Evolutionary conservation across 2,797 vertebrate genomes (phyloP).

Genomic region (Poeciliopsis paucimaculata): DNA sequence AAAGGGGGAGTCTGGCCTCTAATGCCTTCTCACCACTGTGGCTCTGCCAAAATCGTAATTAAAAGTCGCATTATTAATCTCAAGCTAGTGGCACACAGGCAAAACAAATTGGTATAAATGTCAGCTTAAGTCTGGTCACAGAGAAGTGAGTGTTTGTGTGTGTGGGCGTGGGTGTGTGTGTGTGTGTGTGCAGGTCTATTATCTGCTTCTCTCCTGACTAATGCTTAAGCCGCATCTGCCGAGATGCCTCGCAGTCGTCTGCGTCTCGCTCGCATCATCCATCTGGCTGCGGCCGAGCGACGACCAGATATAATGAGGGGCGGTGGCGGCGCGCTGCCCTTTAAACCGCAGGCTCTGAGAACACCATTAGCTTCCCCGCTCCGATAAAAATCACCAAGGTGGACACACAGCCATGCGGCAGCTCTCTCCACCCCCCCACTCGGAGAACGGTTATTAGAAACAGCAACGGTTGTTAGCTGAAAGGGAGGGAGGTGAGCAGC

Average conservation of each 20-base stretch:
- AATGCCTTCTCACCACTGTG: slow-evolving; percentile 50
- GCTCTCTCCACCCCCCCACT: background rate
- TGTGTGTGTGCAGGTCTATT: slow-evolving; percentile 52
- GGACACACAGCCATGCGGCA: slow-evolving; percentile 20
- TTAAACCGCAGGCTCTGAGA: slow-evolving; percentile 41
- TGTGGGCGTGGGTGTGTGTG: slow-evolving; percentile 12
- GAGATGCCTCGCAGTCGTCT: slow-evolving; percentile 56
- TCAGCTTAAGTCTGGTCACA: slow-evolving; percentile 48
- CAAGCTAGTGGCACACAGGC: slow-evolving; percentile 66
- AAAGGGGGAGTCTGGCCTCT: slow-evolving; percentile 56
- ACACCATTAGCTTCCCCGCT: slow-evolving; percentile 33
- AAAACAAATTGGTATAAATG: slow-evolving; percentile 69
- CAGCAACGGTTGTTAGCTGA: slow-evolving; percentile 39
- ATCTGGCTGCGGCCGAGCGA: slow-evolving; percentile 53
- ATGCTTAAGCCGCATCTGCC: slow-evolving; percentile 60
- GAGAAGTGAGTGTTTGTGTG: slow-evolving; percentile 19
- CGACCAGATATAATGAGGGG: slow-evolving; percentile 41
- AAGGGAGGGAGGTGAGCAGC: slow-evolving; percentile 43
- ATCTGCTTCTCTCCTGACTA: slow-evolving; percentile 67
- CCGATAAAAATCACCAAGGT: slow-evolving; percentile 34
- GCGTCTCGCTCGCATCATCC: slow-evolving; percentile 46
- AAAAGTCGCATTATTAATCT: slow-evolving; percentile 79
- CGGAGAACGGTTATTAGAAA: slow-evolving; percentile 39
- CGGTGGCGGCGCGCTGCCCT: slow-evolving; percentile 34
- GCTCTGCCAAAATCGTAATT: slow-evolving; percentile 73